Evolutionary conservation across 2,113 vertebrate genomes (phyloP), one percentile per base, ranked within the genome.

Genomic region (Chitala chitala): DNA sequence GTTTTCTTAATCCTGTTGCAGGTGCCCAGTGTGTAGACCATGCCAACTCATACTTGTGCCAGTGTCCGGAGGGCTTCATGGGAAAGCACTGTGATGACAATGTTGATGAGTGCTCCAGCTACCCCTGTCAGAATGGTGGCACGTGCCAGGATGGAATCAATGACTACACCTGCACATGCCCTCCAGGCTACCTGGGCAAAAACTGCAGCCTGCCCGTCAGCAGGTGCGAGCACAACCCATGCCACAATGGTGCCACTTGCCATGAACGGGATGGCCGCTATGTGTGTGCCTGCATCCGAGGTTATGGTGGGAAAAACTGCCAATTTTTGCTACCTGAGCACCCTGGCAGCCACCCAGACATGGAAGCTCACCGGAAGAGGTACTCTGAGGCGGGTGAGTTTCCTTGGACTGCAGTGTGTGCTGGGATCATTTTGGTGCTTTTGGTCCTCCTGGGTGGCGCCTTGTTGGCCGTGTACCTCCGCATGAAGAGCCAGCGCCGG

Each of bases 171-270:
- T 99, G 97, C 82, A 94, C 87, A 71, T 99, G 97, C 59, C 95
- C 93, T 0, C 95, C 96, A 0, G 97, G 96, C 51, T 99, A 97
- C 82, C 92, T 90, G 0, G 95, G 94, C 72, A 94, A 92, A 85
- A 98, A 97, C 90, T 99, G 97, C 86, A 98, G 93, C 33, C 81
- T 88, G 1, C 93, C 94, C 0, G 80, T 96, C 83, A 95, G 92
- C 82, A 91, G 92, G 78, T 99, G 97, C 0, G 87, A 92, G 66
- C 95, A 98, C 54, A 92, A 88, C 71, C 96, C 96, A 3, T 99
- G 97, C 83, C 96, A 98, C 86, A 99, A 99, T 0, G 97, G 95
- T 61, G 97, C 94, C 76, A 98, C 95, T 48, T 99, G 97, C 89
- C 94, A 99, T 0, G 94, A 99, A 65, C 88, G 94, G 15, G 93